Conservation (phyloP, 1,140 invertebrate species). For the Arctopsyche grandis region DNA sequence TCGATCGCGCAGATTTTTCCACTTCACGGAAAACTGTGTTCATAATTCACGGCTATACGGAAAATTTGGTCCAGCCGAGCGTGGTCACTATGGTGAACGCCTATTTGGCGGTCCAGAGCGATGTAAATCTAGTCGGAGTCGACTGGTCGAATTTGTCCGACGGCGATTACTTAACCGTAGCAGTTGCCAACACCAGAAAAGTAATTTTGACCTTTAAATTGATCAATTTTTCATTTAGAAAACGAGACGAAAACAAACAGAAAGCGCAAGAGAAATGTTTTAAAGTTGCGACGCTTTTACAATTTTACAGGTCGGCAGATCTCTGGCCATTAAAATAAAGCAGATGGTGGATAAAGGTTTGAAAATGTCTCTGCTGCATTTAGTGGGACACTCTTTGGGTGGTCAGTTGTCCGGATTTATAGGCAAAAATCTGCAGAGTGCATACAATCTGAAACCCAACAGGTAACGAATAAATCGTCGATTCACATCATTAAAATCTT, state of each 20-base stretch:
- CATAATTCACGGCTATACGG: constrained; percentile 14
- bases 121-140: constrained; percentile 6
- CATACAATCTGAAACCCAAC: background rate
- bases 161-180: background rate
- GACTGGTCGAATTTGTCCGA: background rate
- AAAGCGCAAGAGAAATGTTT: background rate
- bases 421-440: background rate
- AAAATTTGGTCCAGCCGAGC: background rate
- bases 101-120: background rate
- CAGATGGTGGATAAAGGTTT: constrained; percentile 15
- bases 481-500: too few species aligned
- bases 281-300: background rate
- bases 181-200: background rate
- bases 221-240: background rate
- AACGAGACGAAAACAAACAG: background rate
- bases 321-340: constrained; percentile 6
- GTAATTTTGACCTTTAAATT: background rate
- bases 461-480: constrained; percentile 5
- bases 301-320: background rate
- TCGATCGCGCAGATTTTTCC: constrained; percentile 5
- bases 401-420: constrained; percentile 10
- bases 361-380: constrained; percentile 8
- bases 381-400: constrained; percentile 27
- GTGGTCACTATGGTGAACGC: background rate
- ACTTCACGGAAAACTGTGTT: constrained; percentile 2